Base-by-base conservation (phyloP, 2,797 vertebrate genomes). In the Myoxocephalus aenaeus region DNA sequence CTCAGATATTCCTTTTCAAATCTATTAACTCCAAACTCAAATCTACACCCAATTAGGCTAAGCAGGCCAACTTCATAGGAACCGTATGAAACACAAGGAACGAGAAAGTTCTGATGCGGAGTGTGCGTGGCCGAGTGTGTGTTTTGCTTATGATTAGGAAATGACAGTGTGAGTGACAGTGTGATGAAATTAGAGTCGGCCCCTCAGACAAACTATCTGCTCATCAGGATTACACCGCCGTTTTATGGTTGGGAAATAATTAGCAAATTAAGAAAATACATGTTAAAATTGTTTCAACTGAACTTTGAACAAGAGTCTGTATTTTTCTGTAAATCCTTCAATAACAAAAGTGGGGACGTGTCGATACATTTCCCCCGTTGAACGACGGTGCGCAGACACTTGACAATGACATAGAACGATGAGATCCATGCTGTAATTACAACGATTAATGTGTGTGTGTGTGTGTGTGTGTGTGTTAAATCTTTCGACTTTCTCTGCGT, bases 1-100 rank as follows among this genome's bases (percentile, higher is more conserved):
- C 92, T 95, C 92, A 93, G 85, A 91, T 93, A 95, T 95, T 94
- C 93, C 89, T 94, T 94, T 95, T 95, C 92, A 95, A 94, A 93
- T 93, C 90, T 85, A 93, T 95, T 94, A 94, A 94, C 86, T 85
- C 87, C 86, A 92, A 94, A 93, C 76, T 85, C 86, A 90, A 86
- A 91, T 90, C 84, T 84, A 87, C 86, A 90, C 85, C 90, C 93
- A 95, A 95, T 95, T 95, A 95, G 90, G 89, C 83, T 75, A 86
- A 90, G 85, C 87, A 88, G 90, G 82, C 80, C 71, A 81, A 83
- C 90, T 90, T 92, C 85, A 89, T 70, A 88, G 73, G 79, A 87
- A 80, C 62, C 65, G 73, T 20, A 57, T 25, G 32, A 90, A 78
- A 80, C 77, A 75, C 51, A 73, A 34, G 67, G 56, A 63, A 72